Evolutionary conservation across 1,140 invertebrate species (phyloP).

Genomic region (Chironomus tepperi): DNA sequence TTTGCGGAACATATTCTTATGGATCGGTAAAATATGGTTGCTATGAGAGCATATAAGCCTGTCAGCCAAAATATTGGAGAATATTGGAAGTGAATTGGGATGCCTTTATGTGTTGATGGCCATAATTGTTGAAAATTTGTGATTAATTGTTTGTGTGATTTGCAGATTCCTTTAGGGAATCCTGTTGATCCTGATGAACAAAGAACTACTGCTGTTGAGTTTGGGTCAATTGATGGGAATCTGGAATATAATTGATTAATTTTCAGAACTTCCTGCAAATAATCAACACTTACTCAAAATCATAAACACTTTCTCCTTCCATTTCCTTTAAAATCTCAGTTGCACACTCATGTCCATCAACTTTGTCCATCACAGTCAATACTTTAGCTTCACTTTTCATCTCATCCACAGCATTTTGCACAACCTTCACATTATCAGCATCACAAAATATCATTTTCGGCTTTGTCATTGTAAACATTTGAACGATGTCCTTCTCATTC

Average conservation of each 20-base stretch:
- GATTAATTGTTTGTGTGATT: constrained; percentile 47
- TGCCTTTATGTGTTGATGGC: not conserved
- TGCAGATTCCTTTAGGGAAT: constrained; percentile 64
- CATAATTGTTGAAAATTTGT: not conserved
- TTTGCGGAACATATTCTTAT: constrained; percentile 32
- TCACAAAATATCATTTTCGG: constrained; percentile 38
- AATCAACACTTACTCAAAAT: no score
- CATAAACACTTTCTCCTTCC: not conserved
- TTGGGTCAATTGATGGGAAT: constrained; percentile 30
- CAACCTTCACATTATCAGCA: constrained; percentile 30
- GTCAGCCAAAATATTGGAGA: constrained; percentile 38
- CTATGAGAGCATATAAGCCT: constrained; percentile 31
- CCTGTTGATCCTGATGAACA: constrained; percentile 67
- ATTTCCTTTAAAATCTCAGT: constrained; percentile 36
- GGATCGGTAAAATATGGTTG: constrained; percentile 30
- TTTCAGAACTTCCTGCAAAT: no score
- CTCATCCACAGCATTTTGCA: constrained; percentile 32
- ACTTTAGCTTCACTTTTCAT: constrained; percentile 31
- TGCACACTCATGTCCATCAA: constrained; percentile 31
- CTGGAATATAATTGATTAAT: constrained; percentile 32
- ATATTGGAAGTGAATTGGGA: constrained; percentile 26
- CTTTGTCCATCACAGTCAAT: constrained; percentile 35
- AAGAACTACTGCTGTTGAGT: constrained; percentile 39
- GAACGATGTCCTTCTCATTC: constrained; percentile 31
- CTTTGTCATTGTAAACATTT: constrained; percentile 35